These are phyloP conservation scores for Zygogramma bicolorata DNA, from an alignment of 2,888 invertebrate genomes.

Conservation along the genomic window DNA sequence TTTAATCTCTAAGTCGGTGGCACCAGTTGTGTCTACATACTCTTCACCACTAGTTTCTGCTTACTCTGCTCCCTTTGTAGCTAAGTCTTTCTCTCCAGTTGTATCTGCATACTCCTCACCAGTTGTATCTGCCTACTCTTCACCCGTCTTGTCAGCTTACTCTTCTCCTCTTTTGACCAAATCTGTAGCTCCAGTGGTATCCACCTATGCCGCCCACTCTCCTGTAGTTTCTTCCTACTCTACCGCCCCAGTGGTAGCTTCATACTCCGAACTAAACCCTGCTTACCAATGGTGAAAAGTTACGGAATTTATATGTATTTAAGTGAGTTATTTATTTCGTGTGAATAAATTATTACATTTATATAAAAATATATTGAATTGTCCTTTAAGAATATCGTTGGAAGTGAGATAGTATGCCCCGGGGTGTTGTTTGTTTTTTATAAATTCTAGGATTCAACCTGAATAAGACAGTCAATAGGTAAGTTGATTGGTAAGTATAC, in stretches of 20 bases:
- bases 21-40: background rate
- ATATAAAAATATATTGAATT: no score
- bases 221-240: slow-evolving; percentile 44
- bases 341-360: background rate
- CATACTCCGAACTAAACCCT: background rate
- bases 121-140: no score
- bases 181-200: slow-evolving; percentile 11
- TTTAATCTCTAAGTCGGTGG: background rate
- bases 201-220: no score
- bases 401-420: no score
- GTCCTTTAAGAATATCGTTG: no score
- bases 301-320: background rate
- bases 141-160: slow-evolving; percentile 69
- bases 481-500: no score
- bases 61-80: background rate
- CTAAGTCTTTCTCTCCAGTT: no score
- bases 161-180: slow-evolving; percentile 36
- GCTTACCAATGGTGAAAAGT: slow-evolving; percentile 3
- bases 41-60: background rate
- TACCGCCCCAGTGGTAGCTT: slow-evolving; percentile 47
- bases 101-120: no score
- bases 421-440: no score
- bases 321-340: background rate
- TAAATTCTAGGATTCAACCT: no score
- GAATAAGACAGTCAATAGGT: no score